Percentiles rank a stretch among this genome's conserved stretches.
These are phyloP conservation scores for Leuciscus idus DNA, from an alignment of 2,113 vertebrate genomes.

Conservation along the genomic window DNA sequence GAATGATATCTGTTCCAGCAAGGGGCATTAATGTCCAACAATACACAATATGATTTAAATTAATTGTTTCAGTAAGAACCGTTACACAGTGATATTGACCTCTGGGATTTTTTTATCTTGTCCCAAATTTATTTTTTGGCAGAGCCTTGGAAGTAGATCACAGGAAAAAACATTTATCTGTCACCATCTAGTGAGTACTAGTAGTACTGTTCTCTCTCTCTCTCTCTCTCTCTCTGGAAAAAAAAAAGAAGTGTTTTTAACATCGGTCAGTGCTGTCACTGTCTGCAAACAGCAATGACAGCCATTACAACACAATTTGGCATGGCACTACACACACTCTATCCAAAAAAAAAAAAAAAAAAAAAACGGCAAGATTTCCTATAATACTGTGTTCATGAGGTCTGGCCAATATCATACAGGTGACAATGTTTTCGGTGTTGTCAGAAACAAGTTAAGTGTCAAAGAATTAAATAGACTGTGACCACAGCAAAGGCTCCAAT, in stretches of 20 bases:
- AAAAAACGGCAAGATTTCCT: not conserved
- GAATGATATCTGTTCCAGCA: conserved; percentile 42
- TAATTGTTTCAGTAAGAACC: not conserved
- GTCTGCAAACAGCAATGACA: not conserved
- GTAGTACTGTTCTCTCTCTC: not conserved
- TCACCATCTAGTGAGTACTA: not conserved
- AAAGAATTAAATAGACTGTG: not conserved
- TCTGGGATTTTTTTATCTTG: not conserved
- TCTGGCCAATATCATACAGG: not conserved
- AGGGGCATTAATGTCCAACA: conserved; percentile 46
- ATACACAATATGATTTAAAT: conserved; percentile 6
- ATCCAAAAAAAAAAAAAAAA: not conserved
- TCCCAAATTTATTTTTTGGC: not conserved
- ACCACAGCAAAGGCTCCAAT: not conserved
- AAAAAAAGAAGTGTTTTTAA: not conserved
- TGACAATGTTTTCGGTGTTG: not conserved
- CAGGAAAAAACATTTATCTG: not conserved
- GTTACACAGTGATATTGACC: not conserved
- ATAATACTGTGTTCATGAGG: not conserved
- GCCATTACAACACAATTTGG: conserved; percentile 4
- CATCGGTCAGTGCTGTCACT: not conserved
- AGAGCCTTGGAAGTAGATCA: not conserved
- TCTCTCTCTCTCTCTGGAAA: no score
- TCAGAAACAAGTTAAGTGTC: not conserved
- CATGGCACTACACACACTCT: not conserved